Evolutionary conservation across 2,113 vertebrate species (phyloP), one percentile per base, ranked within the genome.

Genomic region (Otis tarda): DNA sequence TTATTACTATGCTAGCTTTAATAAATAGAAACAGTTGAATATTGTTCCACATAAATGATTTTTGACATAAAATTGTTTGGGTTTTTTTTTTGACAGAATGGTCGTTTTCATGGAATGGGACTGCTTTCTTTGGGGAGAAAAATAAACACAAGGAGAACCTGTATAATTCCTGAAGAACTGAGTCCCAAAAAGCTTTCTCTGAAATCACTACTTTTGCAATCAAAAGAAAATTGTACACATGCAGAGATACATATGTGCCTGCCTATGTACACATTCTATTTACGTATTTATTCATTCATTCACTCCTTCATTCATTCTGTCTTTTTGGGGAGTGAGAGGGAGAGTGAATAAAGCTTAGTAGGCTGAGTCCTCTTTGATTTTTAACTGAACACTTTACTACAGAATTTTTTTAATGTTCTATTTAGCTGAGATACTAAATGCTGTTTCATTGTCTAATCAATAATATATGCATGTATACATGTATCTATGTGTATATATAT

Each of bases 401-500:
- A 79, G 52, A 56, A 60, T 10, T 1, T 10, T 10, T 71, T 52
- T 27, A n/a, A 23, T 52, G 4, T 18, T 49, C 30, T 20, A 1
- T 22, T 79, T 63, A 64, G 10, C 33, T 76, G 30, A 76, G 61
- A n/a, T 52, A 13, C 17, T 27, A 69, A 76, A 70, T 45, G 15
- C 6, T 53, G 6, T 82, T 90, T 3, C 25, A 43, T 64, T 71
- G 4, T 65, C 14, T 27, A 27, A 60, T 37, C 31, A 73, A 23
- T n/a, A 74, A 24, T 2, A 3, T 33, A 47, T 6, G 3, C 3
- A 45, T 24, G 39, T 39, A 47, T 81, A 22, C 3, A 10, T 17
- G 3, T 39, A 6, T 15, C 3, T 33, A 6, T 20, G 0, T 35
- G 0, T 33, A 5, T 25, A 11, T 18, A 37, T 30, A 2, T 52